phyloP scores from a whole-genome alignment of 2,888 invertebrate genomes.

The Drosophila mimetica region DNA sequence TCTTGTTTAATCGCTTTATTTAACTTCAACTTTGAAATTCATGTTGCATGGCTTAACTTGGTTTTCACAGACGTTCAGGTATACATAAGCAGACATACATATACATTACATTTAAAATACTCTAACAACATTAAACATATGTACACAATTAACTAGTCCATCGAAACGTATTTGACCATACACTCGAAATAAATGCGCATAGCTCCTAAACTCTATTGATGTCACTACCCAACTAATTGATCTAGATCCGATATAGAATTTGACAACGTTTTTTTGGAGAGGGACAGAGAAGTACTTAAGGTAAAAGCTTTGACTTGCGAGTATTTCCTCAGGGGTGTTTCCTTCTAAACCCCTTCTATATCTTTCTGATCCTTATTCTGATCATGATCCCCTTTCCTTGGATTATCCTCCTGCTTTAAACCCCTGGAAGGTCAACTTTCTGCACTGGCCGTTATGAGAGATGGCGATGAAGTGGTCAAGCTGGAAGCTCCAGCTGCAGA shows the following conservation, averaged over 20 bases:
- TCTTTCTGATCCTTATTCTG: slow-evolving; percentile 1
- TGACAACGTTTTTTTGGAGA: slow-evolving; percentile 23
- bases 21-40: slow-evolving; percentile 55
- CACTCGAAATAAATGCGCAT: slow-evolving; percentile 65
- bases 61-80: slow-evolving; percentile 72
- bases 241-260: slow-evolving; percentile 29
- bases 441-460: slow-evolving; percentile 54
- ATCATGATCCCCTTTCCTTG: neutral
- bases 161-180: slow-evolving; percentile 26
- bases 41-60: slow-evolving; percentile 51
- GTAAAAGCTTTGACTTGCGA: slow-evolving; percentile 70
- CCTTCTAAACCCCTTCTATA: neutral
- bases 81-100: slow-evolving; percentile 59
- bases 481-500: slow-evolving; percentile 12
- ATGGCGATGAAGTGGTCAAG: slow-evolving; percentile 59
- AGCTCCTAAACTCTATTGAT: slow-evolving; percentile 43
- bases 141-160: slow-evolving; percentile 41
- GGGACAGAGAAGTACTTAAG: slow-evolving; percentile 49
- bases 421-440: slow-evolving; percentile 56
- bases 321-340: slow-evolving; percentile 62
- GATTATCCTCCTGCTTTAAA: neutral
- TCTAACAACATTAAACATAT: slow-evolving; percentile 45
- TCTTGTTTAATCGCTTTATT: slow-evolving; percentile 53
- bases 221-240: slow-evolving; percentile 38
- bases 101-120: slow-evolving; percentile 24